Evolutionary conservation across 1,140 invertebrate species (phyloP).

Genomic region (roundworm (Caenorhabditis elegans)): DNA sequence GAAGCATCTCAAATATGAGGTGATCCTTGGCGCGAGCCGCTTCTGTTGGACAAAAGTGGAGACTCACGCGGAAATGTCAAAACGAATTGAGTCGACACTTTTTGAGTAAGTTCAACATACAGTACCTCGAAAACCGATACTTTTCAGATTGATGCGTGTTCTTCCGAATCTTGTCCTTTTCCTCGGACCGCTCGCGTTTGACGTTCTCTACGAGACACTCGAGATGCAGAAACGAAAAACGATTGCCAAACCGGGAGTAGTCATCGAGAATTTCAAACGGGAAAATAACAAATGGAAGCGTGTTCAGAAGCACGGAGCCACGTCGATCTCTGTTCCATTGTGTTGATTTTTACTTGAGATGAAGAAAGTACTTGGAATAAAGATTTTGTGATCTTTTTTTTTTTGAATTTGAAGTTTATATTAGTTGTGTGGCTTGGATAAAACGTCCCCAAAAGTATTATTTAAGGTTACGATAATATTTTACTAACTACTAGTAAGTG

Average conservation of each 20-base stretch:
- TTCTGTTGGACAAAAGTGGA: not conserved
- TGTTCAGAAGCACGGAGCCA: not conserved
- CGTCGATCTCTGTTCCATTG: not conserved
- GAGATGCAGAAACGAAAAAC: not conserved
- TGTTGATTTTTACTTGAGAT: too few species aligned
- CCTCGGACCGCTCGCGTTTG: not conserved
- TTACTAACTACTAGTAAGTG: too few species aligned
- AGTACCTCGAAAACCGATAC: too few species aligned
- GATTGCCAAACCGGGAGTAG: not conserved
- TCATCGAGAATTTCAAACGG: not conserved
- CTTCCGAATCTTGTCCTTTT: not conserved
- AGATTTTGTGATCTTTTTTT: too few species aligned
- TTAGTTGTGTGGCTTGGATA: too few species aligned
- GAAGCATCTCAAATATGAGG: not conserved
- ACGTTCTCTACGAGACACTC: not conserved
- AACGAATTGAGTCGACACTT: not conserved
- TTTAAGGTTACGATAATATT: too few species aligned
- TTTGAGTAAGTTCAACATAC: not conserved
- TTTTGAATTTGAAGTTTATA: too few species aligned
- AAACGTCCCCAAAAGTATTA: too few species aligned
- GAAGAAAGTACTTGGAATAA: too few species aligned
- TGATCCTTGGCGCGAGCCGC: not conserved
- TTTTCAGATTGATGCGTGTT: slow-evolving; percentile 8
- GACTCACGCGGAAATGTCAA: not conserved
- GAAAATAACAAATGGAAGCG: slow-evolving; percentile 1